Conservation (phyloP, 1,140 invertebrate genomes). For the Drosophila nannoptera region DNA sequence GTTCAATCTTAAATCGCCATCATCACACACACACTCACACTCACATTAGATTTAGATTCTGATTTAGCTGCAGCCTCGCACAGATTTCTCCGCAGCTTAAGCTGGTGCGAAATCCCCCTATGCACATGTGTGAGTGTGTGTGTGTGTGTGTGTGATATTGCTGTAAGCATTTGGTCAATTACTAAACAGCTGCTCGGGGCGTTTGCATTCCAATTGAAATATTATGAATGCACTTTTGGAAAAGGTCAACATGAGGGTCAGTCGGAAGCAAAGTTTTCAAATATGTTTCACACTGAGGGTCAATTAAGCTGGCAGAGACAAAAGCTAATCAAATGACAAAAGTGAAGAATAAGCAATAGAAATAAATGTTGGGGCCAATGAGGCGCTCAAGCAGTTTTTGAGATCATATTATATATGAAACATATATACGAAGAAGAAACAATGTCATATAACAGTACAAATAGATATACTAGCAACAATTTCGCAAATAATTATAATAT, state of each 20-base stretch:
- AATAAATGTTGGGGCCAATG: too few species aligned
- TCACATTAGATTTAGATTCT: slow-evolving; percentile 29
- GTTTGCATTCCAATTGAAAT: slow-evolving; percentile 10
- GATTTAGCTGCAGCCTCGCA: slow-evolving; percentile 16
- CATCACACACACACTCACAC: slow-evolving; percentile 25
- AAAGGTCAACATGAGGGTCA: slow-evolving; percentile 33
- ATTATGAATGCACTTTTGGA: slow-evolving; percentile 16
- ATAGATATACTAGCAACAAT: too few species aligned
- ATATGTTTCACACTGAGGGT: background rate
- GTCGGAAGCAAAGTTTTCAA: slow-evolving; percentile 10
- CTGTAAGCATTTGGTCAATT: slow-evolving; percentile 13
- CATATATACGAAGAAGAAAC: too few species aligned
- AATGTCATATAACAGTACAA: too few species aligned
- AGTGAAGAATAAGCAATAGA: background rate
- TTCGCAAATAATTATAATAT: too few species aligned
- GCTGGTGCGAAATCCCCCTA: slow-evolving; percentile 34
- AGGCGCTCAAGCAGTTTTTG: too few species aligned
- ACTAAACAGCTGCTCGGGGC: slow-evolving; percentile 11
- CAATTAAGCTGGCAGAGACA: background rate
- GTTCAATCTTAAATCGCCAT: slow-evolving; percentile 69
- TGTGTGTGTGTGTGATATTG: slow-evolving; percentile 1
- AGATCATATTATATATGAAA: too few species aligned
- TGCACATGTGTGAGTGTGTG: background rate
- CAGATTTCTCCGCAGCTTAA: slow-evolving; percentile 15
- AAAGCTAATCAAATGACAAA: background rate